Conservation (phyloP, 2,888 invertebrate genomes). For the Stramonita haemastoma region DNA sequence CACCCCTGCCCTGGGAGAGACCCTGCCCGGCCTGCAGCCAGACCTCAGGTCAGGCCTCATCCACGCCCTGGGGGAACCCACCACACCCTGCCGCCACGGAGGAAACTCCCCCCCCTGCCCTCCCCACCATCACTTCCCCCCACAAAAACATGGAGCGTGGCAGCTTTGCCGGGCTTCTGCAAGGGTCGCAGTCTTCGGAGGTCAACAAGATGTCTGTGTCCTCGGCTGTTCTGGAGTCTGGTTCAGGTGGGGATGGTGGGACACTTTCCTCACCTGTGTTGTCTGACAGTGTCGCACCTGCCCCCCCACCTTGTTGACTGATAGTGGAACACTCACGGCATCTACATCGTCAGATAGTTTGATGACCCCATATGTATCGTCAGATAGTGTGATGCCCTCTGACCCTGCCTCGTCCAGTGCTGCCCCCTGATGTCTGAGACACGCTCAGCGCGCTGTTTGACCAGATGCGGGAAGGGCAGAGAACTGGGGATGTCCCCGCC, state of each 20-base stretch:
- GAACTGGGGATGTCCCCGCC: neutral
- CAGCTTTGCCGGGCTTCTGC: constrained; percentile 27
- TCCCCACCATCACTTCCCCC: constrained; percentile 23
- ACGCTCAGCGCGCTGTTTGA: constrained; percentile 11
- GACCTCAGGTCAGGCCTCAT: neutral
- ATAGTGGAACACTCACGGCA: neutral
- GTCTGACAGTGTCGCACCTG: too few relatives aligned
- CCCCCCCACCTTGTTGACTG: too few relatives aligned
- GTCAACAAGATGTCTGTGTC: neutral
- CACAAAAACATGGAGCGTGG: constrained; percentile 4
- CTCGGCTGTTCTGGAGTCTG: neutral
- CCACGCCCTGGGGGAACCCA: neutral
- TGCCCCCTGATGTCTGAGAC: neutral
- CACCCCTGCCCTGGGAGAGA: constrained; percentile 1
- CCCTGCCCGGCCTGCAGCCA: neutral
- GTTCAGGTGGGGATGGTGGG: neutral
- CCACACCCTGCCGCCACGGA: neutral
- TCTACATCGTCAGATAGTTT: neutral
- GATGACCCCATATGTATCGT: too few relatives aligned
- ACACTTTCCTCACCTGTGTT: too few relatives aligned
- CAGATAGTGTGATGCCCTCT: neutral
- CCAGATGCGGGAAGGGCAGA: neutral
- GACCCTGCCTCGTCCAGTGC: neutral
- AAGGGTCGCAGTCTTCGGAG: neutral
- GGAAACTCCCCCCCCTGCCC: neutral